Evolutionary conservation across 2,113 vertebrate genomes (phyloP).

Genomic region (Rissa tridactyla): DNA sequence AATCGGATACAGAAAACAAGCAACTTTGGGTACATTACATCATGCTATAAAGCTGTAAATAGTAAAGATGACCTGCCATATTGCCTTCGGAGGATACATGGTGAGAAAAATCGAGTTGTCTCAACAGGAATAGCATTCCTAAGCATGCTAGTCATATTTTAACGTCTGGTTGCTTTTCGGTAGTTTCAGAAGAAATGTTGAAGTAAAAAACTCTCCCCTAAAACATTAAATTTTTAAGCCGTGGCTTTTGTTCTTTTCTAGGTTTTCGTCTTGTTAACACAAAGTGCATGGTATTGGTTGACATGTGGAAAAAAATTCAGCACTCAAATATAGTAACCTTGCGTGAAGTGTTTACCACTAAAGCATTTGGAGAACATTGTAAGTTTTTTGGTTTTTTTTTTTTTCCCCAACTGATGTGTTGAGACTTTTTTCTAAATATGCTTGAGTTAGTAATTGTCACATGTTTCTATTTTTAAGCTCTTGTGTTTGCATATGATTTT

Average conservation of each 20-base stretch:
- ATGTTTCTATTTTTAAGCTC: constrained; percentile 79
- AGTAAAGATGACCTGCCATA: constrained; percentile 98
- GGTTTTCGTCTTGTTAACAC: constrained; percentile 98
- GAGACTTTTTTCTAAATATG: background rate
- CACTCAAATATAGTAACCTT: constrained; percentile 96
- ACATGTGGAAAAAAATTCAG: constrained; percentile 99
- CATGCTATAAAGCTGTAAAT: constrained; percentile 99
- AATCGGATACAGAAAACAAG: constrained; percentile 98
- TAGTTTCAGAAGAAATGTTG: background rate
- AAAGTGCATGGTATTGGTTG: constrained; percentile 98
- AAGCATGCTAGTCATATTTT: background rate
- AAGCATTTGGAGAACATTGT: constrained; percentile 98
- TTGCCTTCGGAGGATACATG: constrained; percentile 98
- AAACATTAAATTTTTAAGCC: background rate
- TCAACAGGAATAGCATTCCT: background rate
- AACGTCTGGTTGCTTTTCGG: background rate
- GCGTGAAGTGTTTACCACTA: constrained; percentile 98
- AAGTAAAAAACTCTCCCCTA: background rate
- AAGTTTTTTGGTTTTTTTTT: constrained; percentile 52
- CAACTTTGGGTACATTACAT: constrained; percentile 98
- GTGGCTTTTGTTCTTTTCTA: constrained; percentile 31
- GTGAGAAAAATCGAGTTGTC: constrained; percentile 71
- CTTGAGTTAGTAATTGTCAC: constrained; percentile 27
- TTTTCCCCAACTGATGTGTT: background rate
- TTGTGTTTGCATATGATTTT: constrained; percentile 99